Percentiles rank a stretch among this genome's conserved stretches.
phyloP scores from a whole-genome alignment of 2,113 vertebrate genomes.

The Leptodactylus fuscus region DNA sequence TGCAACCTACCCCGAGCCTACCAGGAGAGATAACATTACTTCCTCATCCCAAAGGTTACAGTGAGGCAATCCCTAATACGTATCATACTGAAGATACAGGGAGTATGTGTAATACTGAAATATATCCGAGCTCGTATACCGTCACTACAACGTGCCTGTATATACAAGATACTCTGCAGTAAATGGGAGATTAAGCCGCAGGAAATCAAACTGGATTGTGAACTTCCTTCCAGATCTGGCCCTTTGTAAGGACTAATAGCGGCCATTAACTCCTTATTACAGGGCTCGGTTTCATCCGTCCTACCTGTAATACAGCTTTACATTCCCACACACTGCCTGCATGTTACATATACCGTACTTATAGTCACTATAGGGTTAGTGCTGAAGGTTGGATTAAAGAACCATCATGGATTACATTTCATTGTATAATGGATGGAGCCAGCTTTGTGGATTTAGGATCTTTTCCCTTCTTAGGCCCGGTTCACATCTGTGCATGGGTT shows the following conservation, averaged over 20 bases:
- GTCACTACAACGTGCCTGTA: not conserved
- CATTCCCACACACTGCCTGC: not conserved
- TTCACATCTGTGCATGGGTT: no score
- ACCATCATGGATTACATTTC: not conserved
- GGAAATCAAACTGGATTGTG: slow-evolving; percentile 11
- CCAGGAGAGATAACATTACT: not conserved
- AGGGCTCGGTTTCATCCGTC: not conserved
- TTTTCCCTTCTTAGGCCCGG: no score
- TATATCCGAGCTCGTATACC: no score
- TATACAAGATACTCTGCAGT: not conserved
- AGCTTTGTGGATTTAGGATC: no score
- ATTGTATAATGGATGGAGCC: no score
- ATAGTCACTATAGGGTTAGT: not conserved
- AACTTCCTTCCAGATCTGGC: not conserved
- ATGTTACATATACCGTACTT: no score
- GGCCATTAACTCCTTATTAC: not conserved
- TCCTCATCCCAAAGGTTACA: not conserved
- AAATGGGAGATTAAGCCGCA: not conserved
- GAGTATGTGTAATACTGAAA: no score
- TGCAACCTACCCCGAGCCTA: not conserved
- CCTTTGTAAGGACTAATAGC: not conserved
- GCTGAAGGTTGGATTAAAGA: not conserved
- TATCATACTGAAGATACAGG: no score
- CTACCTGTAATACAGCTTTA: not conserved
- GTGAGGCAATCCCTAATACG: not conserved